These are phyloP conservation scores for Odontamblyopus rebecca DNA, from an alignment of 2,797 vertebrate genomes.

Conservation along the genomic window DNA sequence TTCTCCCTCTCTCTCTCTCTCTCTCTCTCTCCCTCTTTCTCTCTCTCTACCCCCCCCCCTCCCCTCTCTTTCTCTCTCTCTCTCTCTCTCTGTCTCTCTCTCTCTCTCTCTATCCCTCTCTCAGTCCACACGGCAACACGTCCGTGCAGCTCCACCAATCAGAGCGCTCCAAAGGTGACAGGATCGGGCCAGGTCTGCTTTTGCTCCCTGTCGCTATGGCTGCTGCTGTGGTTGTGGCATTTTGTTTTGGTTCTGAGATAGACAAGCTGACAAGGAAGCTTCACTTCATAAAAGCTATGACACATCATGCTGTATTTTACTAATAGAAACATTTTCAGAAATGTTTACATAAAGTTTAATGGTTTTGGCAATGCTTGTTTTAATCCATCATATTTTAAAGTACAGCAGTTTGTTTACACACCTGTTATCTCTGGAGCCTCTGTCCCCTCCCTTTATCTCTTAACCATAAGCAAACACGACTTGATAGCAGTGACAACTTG, in stretches of 20 bases:
- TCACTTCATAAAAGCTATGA: slow-evolving; percentile 10
- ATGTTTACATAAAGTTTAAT: not conserved
- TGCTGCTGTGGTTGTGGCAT: slow-evolving; percentile 69
- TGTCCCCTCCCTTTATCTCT: not conserved
- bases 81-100: slow-evolving; percentile 53
- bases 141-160: slow-evolving; percentile 67
- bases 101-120: slow-evolving; percentile 37
- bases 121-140: slow-evolving; percentile 75
- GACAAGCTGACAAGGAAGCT: slow-evolving; percentile 16
- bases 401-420: slow-evolving; percentile 15
- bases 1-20: slow-evolving; percentile 51
- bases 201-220: slow-evolving; percentile 77
- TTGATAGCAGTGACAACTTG: not conserved
- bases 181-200: slow-evolving; percentile 72
- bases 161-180: slow-evolving; percentile 68
- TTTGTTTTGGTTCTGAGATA: slow-evolving; percentile 54
- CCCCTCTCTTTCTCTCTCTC: slow-evolving; percentile 45
- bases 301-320: not conserved
- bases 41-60: slow-evolving; percentile 46
- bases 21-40: slow-evolving; percentile 43
- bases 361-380: not conserved
- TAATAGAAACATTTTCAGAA: not conserved
- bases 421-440: not conserved
- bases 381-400: slow-evolving; percentile 14
- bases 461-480: slow-evolving; percentile 3